phyloP scores from a whole-genome alignment of 1,140 invertebrate genomes.

The Sycophaga agraensis region DNA sequence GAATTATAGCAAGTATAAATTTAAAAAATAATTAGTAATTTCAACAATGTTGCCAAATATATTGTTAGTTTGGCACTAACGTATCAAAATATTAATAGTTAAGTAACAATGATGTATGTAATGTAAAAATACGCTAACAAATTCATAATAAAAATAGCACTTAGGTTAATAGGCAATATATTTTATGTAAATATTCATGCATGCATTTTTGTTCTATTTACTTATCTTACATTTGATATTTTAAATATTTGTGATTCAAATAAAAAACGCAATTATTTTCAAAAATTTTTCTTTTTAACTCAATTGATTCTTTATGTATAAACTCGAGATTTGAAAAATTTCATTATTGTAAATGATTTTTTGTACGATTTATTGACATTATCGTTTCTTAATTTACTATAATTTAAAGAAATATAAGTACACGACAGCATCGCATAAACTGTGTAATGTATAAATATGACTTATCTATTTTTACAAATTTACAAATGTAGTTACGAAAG shows the following conservation, averaged over 20 bases:
- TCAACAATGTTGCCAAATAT: slow-evolving; percentile 7
- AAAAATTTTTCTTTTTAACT: too few species aligned
- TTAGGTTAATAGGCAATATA: neutral
- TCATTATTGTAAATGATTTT: neutral
- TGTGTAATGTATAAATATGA: too few species aligned
- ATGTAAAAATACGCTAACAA: slow-evolving; percentile 13
- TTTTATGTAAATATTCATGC: slow-evolving; percentile 5
- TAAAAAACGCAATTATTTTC: slow-evolving; percentile 5
- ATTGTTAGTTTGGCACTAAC: too few species aligned
- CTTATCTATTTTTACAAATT: slow-evolving; percentile 18
- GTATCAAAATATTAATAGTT: too few species aligned
- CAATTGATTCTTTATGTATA: too few species aligned
- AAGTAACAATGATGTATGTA: neutral
- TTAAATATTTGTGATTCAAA: neutral
- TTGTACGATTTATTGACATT: neutral
- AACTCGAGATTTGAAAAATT: too few species aligned
- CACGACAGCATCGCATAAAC: too few species aligned
- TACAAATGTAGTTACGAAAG: slow-evolving; percentile 13
- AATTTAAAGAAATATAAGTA: too few species aligned
- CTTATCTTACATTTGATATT: slow-evolving; percentile 4
- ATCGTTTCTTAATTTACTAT: neutral
- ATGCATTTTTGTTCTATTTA: neutral
- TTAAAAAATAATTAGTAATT: too few species aligned
- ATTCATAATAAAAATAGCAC: neutral
- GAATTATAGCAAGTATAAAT: too few species aligned